A percentile compares a stretch with the other conserved stretches of the same genome.
Conservation (phyloP, 2,797 vertebrate species). For the Sebastes nivosus region DNA sequence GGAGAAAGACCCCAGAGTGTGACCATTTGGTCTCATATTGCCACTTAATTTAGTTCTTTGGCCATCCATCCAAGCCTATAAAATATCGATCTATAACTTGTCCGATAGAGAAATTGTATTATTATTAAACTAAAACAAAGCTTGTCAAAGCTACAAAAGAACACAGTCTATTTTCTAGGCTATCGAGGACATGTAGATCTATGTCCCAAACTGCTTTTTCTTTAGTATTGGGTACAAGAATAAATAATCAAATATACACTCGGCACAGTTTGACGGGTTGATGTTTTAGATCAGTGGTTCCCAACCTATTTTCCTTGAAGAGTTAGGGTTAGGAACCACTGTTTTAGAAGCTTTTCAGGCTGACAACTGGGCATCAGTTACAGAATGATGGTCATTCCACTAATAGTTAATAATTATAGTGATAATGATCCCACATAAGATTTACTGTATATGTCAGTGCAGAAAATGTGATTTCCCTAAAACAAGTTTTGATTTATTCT, state of each 20-base stretch:
- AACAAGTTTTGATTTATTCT: not conserved
- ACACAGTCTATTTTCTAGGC: not conserved
- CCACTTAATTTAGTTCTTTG: constrained; percentile 1
- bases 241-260: no score
- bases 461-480: not conserved
- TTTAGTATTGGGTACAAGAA: no score
- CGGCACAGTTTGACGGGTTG: no score
- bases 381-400: not conserved
- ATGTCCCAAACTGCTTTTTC: no score
- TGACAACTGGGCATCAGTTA: not conserved
- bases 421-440: not conserved
- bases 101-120: not conserved
- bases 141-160: not conserved
- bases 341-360: not conserved
- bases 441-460: not conserved
- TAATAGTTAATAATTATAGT: not conserved
- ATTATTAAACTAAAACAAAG: not conserved
- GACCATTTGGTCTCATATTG: constrained; percentile 14
- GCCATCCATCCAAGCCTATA: not conserved
- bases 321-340: no score
- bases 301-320: no score
- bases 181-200: no score
- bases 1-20: constrained; percentile 19
- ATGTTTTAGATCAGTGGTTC: no score
- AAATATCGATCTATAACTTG: constrained; percentile 6